These are phyloP conservation scores for Percopsis transmontana DNA, from an alignment of 2,113 vertebrate genomes.

Conservation along the genomic window DNA sequence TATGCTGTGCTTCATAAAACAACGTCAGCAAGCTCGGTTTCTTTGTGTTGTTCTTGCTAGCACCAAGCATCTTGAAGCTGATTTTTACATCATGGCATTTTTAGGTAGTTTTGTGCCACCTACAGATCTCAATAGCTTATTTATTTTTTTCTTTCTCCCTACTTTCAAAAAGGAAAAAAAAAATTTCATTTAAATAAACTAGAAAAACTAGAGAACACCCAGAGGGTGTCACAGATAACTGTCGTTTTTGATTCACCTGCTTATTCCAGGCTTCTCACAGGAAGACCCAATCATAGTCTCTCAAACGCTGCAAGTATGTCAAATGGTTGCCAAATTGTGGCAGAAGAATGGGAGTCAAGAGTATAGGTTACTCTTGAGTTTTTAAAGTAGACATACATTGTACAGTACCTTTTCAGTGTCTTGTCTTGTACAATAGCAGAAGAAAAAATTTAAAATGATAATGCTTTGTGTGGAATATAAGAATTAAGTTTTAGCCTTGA, in stretches of 20 bases:
- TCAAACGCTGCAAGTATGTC: background rate
- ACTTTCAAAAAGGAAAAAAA: too few species aligned
- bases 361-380: slow-evolving; percentile 24
- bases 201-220: too few species aligned
- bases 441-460: background rate
- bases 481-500: slow-evolving; percentile 23
- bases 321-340: slow-evolving; percentile 9
- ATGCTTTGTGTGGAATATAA: slow-evolving; percentile 11
- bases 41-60: background rate
- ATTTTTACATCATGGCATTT: slow-evolving; percentile 1
- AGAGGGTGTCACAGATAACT: background rate
- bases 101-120: background rate
- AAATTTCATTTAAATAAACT: too few species aligned
- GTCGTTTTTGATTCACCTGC: slow-evolving; percentile 24
- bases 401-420: slow-evolving; percentile 20
- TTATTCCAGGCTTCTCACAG: slow-evolving; percentile 20
- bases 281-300: slow-evolving; percentile 4
- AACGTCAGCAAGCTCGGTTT: background rate
- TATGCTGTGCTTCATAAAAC: background rate
- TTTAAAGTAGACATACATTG: slow-evolving; percentile 9
- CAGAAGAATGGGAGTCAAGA: slow-evolving; percentile 15
- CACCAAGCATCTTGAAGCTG: background rate
- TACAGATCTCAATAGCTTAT: background rate
- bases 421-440: slow-evolving; percentile 25
- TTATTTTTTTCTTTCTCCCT: slow-evolving; percentile 2